Evolutionary conservation across 2,888 invertebrate genomes (phyloP).

Genomic region (Agrotis clavis): DNA sequence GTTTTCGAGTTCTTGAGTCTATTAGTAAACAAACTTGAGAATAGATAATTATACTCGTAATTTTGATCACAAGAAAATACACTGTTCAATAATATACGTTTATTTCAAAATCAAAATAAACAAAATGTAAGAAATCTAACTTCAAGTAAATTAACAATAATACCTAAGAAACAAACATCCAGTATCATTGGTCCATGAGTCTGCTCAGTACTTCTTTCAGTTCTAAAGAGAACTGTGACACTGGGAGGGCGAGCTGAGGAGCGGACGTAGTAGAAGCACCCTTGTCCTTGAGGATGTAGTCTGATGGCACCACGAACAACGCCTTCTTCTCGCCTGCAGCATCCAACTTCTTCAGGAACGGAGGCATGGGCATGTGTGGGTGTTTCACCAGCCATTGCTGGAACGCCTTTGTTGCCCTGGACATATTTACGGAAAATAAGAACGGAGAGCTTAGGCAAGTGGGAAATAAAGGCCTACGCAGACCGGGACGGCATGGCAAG

Average conservation of each 20-base stretch:
- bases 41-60: too few relatives aligned
- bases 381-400: slow-evolving; percentile 79
- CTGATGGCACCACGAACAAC: slow-evolving; percentile 84
- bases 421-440: slow-evolving; percentile 28
- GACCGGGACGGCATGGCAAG: too few relatives aligned
- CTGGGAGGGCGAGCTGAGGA: slow-evolving; percentile 82
- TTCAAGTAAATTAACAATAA: slow-evolving; percentile 21
- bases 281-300: slow-evolving; percentile 78
- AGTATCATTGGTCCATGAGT: slow-evolving; percentile 78
- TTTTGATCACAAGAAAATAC: not conserved
- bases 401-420: slow-evolving; percentile 86
- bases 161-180: not conserved
- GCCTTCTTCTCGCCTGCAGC: slow-evolving; percentile 77
- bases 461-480: too few relatives aligned
- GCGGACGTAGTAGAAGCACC: slow-evolving; percentile 60
- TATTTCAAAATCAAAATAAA: slow-evolving; percentile 20
- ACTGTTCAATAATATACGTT: slow-evolving; percentile 4
- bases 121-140: slow-evolving; percentile 21
- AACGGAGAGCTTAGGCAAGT: not conserved
- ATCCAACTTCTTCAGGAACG: slow-evolving; percentile 73
- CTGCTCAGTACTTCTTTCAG: slow-evolving; percentile 84
- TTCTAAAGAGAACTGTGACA: slow-evolving; percentile 84
- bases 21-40: too few relatives aligned
- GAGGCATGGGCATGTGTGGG: slow-evolving; percentile 82
- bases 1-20: too few relatives aligned